Conservation (phyloP, 2,113 vertebrate species). For the Rutilus rutilus region DNA sequence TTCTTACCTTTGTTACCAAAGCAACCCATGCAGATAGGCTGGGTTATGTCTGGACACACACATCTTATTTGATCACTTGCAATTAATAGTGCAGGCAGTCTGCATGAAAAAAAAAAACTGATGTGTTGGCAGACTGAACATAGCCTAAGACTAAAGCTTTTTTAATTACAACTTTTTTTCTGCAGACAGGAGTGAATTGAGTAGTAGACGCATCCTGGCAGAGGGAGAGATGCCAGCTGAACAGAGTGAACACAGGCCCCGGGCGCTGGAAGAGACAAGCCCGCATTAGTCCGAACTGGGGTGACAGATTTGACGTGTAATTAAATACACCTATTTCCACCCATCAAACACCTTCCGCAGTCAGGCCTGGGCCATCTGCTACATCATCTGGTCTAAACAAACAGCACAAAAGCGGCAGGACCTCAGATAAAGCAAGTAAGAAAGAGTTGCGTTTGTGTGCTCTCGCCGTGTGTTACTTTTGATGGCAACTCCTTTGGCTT, state of each 20-base stretch:
- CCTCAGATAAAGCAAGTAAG: neutral
- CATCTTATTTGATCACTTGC: neutral
- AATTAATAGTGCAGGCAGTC: neutral
- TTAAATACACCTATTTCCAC: constrained; percentile 50
- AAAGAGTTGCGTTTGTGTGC: neutral
- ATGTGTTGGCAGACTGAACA: neutral
- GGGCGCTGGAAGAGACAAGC: neutral
- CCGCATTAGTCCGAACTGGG: neutral
- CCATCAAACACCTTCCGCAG: constrained; percentile 42
- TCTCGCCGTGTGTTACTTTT: neutral
- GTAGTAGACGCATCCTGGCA: neutral
- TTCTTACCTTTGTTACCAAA: neutral
- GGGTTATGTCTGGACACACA: neutral
- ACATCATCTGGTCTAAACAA: constrained; percentile 33
- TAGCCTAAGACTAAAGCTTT: neutral
- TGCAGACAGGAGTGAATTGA: neutral
- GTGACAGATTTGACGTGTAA: constrained; percentile 42
- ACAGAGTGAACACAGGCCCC: neutral
- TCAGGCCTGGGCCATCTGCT: constrained; percentile 45
- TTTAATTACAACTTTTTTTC: neutral
- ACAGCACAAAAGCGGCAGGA: neutral
- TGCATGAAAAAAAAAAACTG: neutral
- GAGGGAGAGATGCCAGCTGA: constrained; percentile 27
- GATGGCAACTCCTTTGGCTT: neutral
- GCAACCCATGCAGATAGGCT: neutral